These are phyloP conservation scores for Dinocampus coccinellae DNA, from an alignment of 2,888 invertebrate genomes.

Conservation along the genomic window DNA sequence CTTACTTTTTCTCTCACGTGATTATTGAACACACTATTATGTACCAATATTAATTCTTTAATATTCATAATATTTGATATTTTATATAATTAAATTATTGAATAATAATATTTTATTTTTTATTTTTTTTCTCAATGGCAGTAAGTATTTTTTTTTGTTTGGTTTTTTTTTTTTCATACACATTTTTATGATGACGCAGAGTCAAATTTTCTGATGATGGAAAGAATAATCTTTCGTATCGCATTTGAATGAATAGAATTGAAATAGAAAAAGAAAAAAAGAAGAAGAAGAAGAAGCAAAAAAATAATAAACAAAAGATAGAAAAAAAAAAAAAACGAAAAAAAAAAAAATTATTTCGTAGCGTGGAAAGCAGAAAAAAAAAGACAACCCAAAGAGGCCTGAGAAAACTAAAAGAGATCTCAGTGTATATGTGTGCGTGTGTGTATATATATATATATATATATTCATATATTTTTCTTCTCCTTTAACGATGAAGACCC, in stretches of 20 bases:
- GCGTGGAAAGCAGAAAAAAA: slow-evolving; percentile 41
- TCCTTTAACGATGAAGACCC: not conserved
- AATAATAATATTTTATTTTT: no score
- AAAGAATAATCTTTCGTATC: not conserved
- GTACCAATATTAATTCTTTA: no score
- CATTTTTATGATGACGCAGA: not conserved
- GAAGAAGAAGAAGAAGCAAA: not conserved
- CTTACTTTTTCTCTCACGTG: not conserved
- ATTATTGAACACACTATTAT: not conserved
- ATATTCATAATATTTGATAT: no score
- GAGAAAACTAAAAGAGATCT: slow-evolving; percentile 43
- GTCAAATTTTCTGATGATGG: not conserved
- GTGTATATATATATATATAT: no score
- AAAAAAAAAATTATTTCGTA: slow-evolving; percentile 35
- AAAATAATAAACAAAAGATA: not conserved
- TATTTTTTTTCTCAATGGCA: no score
- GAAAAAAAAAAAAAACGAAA: not conserved
- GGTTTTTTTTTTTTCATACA: no score
- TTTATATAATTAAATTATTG: no score
- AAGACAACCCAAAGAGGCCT: slow-evolving; percentile 32
- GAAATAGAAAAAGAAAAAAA: not conserved
- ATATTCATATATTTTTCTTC: slow-evolving; percentile 19
- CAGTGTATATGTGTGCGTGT: slow-evolving; percentile 20
- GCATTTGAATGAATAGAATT: no score
- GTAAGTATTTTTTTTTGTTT: no score